These are phyloP conservation scores for Rhombomys opimus DNA, from an alignment of 2,113 vertebrate species.

Conservation along the genomic window DNA sequence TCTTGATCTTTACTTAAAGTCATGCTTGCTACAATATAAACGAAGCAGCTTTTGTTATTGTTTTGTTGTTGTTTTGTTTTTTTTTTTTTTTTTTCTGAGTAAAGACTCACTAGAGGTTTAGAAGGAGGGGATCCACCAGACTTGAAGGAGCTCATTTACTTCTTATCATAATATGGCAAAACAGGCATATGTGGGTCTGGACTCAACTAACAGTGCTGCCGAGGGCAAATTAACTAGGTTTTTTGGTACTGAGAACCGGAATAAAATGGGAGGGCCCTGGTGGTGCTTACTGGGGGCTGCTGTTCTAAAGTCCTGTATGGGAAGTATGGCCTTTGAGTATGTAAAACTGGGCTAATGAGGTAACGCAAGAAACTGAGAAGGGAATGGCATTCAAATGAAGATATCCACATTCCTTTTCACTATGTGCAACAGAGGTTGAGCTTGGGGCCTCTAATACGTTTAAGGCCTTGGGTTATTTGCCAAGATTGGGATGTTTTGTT, in stretches of 20 bases:
- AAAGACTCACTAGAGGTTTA: constrained; percentile 4
- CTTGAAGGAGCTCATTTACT: constrained; percentile 53
- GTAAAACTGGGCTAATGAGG: not conserved
- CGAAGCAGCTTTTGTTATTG: not conserved
- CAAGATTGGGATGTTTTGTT: not conserved
- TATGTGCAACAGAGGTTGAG: not conserved
- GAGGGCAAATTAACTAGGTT: constrained; percentile 28
- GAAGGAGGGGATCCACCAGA: not conserved
- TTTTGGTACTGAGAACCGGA: not conserved
- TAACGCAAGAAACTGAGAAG: not conserved
- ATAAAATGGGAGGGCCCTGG: not conserved
- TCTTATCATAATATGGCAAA: constrained; percentile 42
- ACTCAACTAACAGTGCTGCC: not conserved
- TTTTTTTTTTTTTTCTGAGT: constrained; percentile 19
- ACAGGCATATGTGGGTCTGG: not conserved
- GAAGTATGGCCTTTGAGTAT: not conserved
- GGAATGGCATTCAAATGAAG: not conserved
- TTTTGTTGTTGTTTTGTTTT: too few relatives aligned
- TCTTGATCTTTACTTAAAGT: not conserved
- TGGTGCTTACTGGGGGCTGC: not conserved
- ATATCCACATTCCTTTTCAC: not conserved
- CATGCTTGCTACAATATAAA: not conserved
- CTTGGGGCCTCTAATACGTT: constrained; percentile 11
- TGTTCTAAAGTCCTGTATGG: not conserved
- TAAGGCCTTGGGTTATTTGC: constrained; percentile 41